Percentiles rank a stretch among this genome's conserved stretches.
Conservation (phyloP, 1,140 invertebrate genomes). For the Papilio machaon region DNA sequence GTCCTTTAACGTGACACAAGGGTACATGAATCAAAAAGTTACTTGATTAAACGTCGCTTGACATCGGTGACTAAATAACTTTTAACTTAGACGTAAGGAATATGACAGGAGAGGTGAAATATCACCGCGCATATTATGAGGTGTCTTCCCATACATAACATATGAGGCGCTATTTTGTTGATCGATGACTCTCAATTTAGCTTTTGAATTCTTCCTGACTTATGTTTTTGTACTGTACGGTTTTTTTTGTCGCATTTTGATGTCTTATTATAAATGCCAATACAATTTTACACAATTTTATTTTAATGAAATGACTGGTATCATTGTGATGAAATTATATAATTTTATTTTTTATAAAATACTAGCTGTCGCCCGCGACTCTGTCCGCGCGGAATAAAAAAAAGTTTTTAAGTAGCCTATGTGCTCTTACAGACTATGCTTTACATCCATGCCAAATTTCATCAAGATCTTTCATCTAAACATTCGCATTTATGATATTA, state of each 20-base stretch:
- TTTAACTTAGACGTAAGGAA: conserved; percentile 19
- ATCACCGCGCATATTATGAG: conserved; percentile 29
- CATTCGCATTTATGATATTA: too few relatives aligned
- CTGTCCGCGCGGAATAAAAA: too few relatives aligned
- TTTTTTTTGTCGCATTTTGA: background rate
- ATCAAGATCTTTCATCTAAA: too few relatives aligned
- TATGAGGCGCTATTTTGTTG: conserved; percentile 52
- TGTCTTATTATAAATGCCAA: too few relatives aligned
- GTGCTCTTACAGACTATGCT: too few relatives aligned
- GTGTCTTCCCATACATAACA: conserved; percentile 45
- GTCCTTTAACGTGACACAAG: background rate
- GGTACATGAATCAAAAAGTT: background rate
- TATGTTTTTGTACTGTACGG: conserved; percentile 42
- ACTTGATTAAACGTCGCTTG: conserved; percentile 14
- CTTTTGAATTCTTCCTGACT: conserved; percentile 37
- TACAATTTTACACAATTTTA: too few relatives aligned
- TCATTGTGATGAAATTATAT: too few relatives aligned
- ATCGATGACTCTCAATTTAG: conserved; percentile 51
- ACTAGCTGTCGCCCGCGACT: too few relatives aligned
- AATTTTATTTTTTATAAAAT: too few relatives aligned
- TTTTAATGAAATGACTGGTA: too few relatives aligned
- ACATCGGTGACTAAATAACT: conserved; percentile 17
- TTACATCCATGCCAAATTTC: too few relatives aligned
- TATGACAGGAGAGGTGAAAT: conserved; percentile 25
- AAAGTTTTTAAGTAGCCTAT: too few relatives aligned